phyloP scores from a whole-genome alignment of 2,797 vertebrate genomes.

The Mycteria americana region DNA sequence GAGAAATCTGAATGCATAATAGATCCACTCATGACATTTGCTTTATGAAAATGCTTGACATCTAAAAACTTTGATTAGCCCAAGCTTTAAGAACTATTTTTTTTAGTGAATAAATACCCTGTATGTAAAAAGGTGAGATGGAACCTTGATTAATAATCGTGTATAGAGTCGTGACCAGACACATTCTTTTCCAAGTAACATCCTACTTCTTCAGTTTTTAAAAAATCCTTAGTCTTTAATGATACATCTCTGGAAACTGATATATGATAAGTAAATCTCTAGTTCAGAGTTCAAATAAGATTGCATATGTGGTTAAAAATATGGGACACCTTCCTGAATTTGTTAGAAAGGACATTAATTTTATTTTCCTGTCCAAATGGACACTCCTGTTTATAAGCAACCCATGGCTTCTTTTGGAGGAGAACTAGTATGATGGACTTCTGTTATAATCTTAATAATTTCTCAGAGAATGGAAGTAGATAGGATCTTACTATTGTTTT shows the following conservation, averaged over 20 bases:
- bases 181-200: not conserved
- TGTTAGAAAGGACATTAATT: not conserved
- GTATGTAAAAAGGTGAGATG: not conserved
- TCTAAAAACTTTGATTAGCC: not conserved
- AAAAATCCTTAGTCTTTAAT: not conserved
- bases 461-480: not conserved
- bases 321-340: not conserved
- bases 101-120: not conserved
- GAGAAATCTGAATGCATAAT: not conserved
- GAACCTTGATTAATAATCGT: not conserved
- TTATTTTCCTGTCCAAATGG: not conserved
- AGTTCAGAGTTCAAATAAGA: not conserved
- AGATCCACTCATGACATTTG: not conserved
- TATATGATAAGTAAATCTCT: not conserved
- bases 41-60: not conserved
- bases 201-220: not conserved
- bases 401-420: not conserved
- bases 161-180: not conserved
- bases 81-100: not conserved
- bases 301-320: not conserved
- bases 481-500: not conserved
- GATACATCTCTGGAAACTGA: not conserved
- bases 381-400: not conserved
- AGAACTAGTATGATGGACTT: not conserved
- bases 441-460: not conserved